Conservation (phyloP, 2,113 vertebrate genomes). For the Halcyon malimbica region DNA sequence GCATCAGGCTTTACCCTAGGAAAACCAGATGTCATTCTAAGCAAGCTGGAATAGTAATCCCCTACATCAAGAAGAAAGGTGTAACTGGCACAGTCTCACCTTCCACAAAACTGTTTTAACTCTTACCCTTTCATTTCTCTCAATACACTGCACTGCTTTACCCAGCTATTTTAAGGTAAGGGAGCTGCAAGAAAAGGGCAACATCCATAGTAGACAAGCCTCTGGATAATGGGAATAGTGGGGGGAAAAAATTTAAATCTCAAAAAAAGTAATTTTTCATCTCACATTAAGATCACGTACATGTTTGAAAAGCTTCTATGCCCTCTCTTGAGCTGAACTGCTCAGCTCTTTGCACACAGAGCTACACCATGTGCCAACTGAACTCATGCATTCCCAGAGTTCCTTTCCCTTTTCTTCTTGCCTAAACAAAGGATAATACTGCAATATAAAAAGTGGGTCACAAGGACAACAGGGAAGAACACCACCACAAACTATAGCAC, state of each 20-base stretch:
- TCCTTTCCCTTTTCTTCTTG: not conserved
- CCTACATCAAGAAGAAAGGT: not conserved
- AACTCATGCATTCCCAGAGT: not conserved
- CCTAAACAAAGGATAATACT: not conserved
- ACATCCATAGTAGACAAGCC: not conserved
- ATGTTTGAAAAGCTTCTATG: not conserved
- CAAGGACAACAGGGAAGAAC: not conserved
- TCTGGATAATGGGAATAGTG: not conserved
- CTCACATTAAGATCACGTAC: not conserved
- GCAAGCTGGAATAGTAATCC: not conserved
- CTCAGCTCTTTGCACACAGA: not conserved
- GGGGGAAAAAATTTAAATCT: no score
- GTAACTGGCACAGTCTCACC: not conserved
- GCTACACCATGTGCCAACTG: fast-evolving
- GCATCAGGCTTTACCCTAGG: not conserved
- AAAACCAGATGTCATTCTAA: not conserved
- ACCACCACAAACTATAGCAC: not conserved
- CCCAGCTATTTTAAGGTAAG: not conserved
- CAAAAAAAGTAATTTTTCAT: not conserved
- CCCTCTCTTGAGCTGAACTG: not conserved
- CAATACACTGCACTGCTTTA: not conserved
- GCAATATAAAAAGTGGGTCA: not conserved
- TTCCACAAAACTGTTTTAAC: not conserved
- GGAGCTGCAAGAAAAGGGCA: not conserved
- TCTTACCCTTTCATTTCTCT: not conserved